These are phyloP conservation scores for Erythrocercus mccallii DNA, from an alignment of 2,113 vertebrate genomes.

Conservation along the genomic window DNA sequence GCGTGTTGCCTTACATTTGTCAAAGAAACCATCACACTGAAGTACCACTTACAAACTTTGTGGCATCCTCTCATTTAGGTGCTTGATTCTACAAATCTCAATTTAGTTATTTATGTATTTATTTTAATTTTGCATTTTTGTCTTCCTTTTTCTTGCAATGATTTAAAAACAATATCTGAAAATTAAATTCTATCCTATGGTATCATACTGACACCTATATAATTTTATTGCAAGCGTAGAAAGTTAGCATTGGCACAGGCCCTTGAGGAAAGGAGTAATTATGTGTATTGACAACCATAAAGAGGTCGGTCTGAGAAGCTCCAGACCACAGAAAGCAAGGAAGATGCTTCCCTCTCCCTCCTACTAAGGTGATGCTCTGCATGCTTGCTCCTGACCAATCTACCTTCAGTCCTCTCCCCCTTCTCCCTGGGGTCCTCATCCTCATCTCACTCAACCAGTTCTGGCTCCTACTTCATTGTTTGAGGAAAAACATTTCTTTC, in stretches of 20 bases:
- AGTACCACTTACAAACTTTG: neutral
- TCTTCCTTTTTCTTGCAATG: neutral
- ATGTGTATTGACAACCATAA: neutral
- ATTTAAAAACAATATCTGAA: neutral
- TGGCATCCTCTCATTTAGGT: rapidly evolving
- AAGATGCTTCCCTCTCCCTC: neutral
- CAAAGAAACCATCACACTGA: neutral
- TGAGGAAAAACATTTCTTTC: neutral
- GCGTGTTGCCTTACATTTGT: neutral
- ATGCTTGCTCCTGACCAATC: rapidly evolving
- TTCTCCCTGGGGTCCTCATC: neutral
- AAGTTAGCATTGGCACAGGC: neutral
- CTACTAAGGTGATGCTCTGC: neutral
- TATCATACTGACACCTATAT: neutral
- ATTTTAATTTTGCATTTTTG: neutral
- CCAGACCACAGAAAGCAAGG: rapidly evolving
- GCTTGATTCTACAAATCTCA: neutral
- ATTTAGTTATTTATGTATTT: neutral
- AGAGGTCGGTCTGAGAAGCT: neutral
- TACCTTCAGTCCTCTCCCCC: neutral
- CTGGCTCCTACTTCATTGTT: neutral
- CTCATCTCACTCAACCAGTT: neutral
- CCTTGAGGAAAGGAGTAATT: neutral
- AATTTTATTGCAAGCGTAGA: neutral
- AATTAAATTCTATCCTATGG: neutral